A percentile compares a stretch with the other conserved stretches of the same genome.
phyloP scores from a whole-genome alignment of 64 coral and sea anemone genomes.

The Porites lutea region DNA sequence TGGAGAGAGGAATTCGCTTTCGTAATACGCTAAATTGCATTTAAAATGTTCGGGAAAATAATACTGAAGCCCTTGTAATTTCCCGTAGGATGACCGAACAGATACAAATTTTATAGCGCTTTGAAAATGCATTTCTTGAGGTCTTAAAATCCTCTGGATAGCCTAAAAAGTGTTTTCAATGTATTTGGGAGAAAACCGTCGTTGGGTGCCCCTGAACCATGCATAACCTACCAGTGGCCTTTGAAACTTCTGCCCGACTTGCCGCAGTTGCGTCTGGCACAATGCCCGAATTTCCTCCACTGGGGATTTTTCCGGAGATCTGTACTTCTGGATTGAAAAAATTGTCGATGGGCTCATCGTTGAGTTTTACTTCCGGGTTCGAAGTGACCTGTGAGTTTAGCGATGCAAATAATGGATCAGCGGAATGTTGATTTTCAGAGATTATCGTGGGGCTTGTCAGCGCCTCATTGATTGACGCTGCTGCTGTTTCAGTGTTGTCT shows the following conservation, averaged over 20 bases:
- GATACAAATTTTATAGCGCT: no score
- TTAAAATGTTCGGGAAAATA: no score
- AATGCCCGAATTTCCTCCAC: neutral
- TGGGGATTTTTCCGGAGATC: slow-evolving; percentile 41
- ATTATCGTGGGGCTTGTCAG: slow-evolving; percentile 14
- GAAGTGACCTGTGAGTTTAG: slow-evolving; percentile 27
- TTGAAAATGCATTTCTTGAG: no score
- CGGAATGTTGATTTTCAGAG: slow-evolving; percentile 24
- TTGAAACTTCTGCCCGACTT: neutral
- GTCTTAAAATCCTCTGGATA: no score
- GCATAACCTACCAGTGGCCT: neutral
- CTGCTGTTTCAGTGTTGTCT: neutral
- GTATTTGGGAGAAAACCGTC: no score
- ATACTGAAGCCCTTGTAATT: no score
- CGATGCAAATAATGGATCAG: slow-evolving; percentile 21
- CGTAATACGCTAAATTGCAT: no score
- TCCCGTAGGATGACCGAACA: no score
- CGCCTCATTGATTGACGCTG: slow-evolving; percentile 14
- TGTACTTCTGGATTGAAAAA: slow-evolving; percentile 18
- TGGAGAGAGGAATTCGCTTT: no score
- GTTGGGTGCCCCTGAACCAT: no score
- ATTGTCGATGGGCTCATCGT: neutral
- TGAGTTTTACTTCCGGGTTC: neutral
- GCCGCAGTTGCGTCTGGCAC: neutral
- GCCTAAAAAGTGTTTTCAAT: no score